Evolutionary conservation across 2,797 vertebrate genomes (phyloP).

Genomic region (Gymnoscopelus microlampas): DNA sequence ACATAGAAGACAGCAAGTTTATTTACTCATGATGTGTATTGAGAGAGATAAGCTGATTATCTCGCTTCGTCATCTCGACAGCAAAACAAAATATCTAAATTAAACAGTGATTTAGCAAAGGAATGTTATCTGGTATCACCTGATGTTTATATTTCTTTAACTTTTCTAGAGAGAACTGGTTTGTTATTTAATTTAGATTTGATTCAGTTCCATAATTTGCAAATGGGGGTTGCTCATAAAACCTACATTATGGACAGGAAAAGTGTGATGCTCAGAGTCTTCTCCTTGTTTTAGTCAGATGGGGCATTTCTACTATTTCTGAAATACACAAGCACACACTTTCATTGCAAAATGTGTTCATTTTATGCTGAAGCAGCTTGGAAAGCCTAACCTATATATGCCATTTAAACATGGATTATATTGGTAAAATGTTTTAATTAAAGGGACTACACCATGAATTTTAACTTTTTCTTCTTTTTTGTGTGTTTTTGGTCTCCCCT

Average conservation of each 20-base stretch:
- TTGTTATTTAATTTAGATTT: not conserved
- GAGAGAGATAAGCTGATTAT: conserved; percentile 1
- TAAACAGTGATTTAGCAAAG: not conserved
- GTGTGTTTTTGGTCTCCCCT: too few species aligned
- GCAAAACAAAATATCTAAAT: not conserved
- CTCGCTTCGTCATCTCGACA: conserved; percentile 19
- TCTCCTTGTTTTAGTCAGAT: too few species aligned
- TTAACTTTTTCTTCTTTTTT: too few species aligned
- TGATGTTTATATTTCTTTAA: not conserved
- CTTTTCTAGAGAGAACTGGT: not conserved
- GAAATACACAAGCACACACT: too few species aligned
- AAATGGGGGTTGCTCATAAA: too few species aligned
- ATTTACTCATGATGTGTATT: conserved; percentile 4
- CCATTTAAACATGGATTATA: not conserved
- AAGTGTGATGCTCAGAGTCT: too few species aligned
- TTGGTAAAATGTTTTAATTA: conserved; percentile 1
- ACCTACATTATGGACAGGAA: too few species aligned
- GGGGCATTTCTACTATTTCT: too few species aligned
- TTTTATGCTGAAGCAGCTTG: not conserved
- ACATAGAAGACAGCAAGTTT: not conserved
- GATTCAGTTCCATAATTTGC: not conserved
- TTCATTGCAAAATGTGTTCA: too few species aligned
- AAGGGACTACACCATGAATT: too few species aligned
- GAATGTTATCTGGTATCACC: not conserved
- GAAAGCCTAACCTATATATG: not conserved